Evolutionary conservation across 2,888 invertebrate genomes (phyloP), one percentile per base, ranked within the genome.

Genomic region (Autographa pulchrina): DNA sequence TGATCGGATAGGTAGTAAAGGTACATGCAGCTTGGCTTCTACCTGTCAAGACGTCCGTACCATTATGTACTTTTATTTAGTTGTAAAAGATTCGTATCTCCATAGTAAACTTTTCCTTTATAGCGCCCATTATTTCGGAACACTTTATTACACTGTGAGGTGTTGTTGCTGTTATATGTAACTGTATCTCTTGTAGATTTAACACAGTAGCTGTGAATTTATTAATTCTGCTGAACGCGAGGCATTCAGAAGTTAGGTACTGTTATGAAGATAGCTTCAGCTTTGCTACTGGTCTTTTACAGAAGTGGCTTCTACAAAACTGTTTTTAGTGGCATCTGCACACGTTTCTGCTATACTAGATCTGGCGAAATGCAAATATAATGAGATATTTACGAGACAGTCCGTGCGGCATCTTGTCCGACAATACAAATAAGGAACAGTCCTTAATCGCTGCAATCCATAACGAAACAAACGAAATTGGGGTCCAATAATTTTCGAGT

Each of bases 1-100:
- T 82, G 85, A 88, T 88, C 76, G 78, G 74, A 80, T 81, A 25
- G 25, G 25, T 25, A 25, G 25, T 25, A 25, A 2, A 80, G 75
- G 77, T 78, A 70, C 66, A 48, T 60, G 59, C 65, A 72, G 18
- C 31, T 54, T 25, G 62, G 64, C 72, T 72, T 68, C 70, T 63
- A 77, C 20, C 25, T 60, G 59, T 35, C 54, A 58, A 70, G 43
- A 59, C 68, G 43, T 66, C 70, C 41, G 60, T 68, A 58, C 16
- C 35, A 59, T 52, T 52, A 65, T 41, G 65, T 62, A 63, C 20
- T 71, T 80, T 75, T 75, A 80, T 72, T 70, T 66, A 52, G 32
- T 62, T 68, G 60, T 68, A 67, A 69, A 61, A 67, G 52, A 68
- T 68, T 76, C 32, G 31, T 41, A 71, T 60, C 18, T 65, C 16